A percentile compares a stretch with the other conserved stretches of the same genome.
Conservation (phyloP, 2,797 vertebrate species). For the Halcyon chelicuti region DNA sequence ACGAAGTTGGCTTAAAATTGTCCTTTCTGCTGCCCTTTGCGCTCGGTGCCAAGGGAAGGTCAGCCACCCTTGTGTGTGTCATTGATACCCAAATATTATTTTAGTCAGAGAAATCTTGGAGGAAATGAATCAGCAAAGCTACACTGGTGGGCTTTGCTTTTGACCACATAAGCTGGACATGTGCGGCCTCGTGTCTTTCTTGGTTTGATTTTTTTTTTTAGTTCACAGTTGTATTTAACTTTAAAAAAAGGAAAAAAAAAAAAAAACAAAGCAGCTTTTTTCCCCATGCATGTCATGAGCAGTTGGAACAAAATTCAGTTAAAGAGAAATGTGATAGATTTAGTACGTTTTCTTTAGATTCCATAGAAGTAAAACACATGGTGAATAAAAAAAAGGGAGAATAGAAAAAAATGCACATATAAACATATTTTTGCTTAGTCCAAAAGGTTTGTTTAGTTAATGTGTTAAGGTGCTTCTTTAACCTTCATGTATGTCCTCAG, state of each 20-base stretch:
- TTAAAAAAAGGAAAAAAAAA: background rate
- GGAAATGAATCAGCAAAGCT: conserved; percentile 18
- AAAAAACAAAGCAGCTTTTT: background rate
- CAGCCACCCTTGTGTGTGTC: background rate
- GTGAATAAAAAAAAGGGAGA: rapidly evolving
- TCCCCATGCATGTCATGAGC: background rate
- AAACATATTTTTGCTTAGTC: background rate
- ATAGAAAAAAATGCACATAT: background rate
- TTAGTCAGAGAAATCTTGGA: background rate
- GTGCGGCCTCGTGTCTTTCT: background rate
- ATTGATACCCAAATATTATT: conserved; percentile 47
- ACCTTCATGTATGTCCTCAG: conserved; percentile 24
- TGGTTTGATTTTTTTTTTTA: background rate
- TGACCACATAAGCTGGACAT: background rate
- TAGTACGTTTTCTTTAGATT: background rate
- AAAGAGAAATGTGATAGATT: background rate
- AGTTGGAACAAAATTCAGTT: background rate
- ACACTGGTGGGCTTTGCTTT: background rate
- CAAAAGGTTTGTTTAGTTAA: background rate
- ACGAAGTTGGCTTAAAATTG: background rate
- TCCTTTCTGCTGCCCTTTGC: conserved; percentile 6
- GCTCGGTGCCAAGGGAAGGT: background rate
- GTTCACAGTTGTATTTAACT: background rate
- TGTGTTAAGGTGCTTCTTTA: background rate
- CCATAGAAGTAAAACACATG: background rate